These are phyloP conservation scores for Aphelenchoides besseyi DNA, from an alignment of 1,140 invertebrate species.

Conservation along the genomic window DNA sequence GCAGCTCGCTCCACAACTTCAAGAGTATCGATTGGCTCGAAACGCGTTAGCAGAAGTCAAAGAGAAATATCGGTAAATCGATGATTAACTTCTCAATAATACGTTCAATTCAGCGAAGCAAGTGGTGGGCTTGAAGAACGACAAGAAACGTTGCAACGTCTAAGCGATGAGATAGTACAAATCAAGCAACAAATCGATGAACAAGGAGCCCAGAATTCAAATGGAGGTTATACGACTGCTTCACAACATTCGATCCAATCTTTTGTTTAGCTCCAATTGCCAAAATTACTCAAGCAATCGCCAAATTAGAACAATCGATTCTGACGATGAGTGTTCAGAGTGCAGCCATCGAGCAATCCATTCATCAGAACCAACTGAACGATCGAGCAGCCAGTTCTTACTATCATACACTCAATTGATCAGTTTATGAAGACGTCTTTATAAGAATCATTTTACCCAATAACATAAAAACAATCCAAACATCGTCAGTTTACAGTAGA, in stretches of 20 bases:
- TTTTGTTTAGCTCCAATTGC: slow-evolving; percentile 72
- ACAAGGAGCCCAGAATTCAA: slow-evolving; percentile 45
- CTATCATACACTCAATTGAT: slow-evolving; percentile 4
- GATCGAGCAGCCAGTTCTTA: neutral
- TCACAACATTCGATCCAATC: slow-evolving; percentile 10
- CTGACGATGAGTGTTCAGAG: slow-evolving; percentile 85
- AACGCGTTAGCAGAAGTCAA: slow-evolving; percentile 30
- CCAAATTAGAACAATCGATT: slow-evolving; percentile 78
- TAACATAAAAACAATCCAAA: slow-evolving; percentile 19
- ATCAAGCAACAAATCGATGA: slow-evolving; percentile 89
- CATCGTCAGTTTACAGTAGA: neutral
- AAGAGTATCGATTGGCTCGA: slow-evolving; percentile 24
- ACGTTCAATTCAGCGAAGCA: slow-evolving; percentile 68
- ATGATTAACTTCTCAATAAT: slow-evolving; percentile 7
- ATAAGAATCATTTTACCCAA: slow-evolving; percentile 21
- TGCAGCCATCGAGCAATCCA: slow-evolving; percentile 76
- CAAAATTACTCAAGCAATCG: slow-evolving; percentile 80
- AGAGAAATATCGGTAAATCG: slow-evolving; percentile 28
- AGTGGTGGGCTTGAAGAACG: slow-evolving; percentile 77
- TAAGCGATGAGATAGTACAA: slow-evolving; percentile 79
- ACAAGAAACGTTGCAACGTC: slow-evolving; percentile 72
- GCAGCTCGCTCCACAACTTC: slow-evolving; percentile 74
- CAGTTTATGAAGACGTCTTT: neutral
- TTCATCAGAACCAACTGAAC: slow-evolving; percentile 57
- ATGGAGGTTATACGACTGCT: slow-evolving; percentile 58